Evolutionary conservation across 1,140 invertebrate species (phyloP), one percentile per base, ranked within the genome.

Genomic region (Pseudomyrmex cubaensis): DNA sequence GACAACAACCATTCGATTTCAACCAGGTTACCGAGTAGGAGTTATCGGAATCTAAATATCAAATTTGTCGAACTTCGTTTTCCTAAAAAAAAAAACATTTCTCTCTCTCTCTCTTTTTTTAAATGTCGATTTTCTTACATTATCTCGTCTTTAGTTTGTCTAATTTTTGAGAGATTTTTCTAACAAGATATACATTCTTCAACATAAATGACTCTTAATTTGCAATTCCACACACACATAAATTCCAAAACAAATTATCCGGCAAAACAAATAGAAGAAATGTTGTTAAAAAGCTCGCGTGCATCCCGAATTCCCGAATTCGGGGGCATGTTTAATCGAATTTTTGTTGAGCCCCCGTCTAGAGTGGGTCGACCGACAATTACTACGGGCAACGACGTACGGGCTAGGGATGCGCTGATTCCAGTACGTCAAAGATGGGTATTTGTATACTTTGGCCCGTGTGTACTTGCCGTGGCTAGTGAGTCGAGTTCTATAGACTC

Each of bases 401-500:
- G 82, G 72, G 73, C 62, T 74, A 78, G 74, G 59, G 83, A 61
- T 10, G 64, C 50, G 77, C 56, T 82, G 85, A 67, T 75, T 72
- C 73, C 78, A 83, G 88, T 85, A 87, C 87, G 90, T 92, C 85
- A 84, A 89, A 89, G 83, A 89, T 89, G 83, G 89, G 87, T 89
- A 92, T 93, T 91, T 91, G 91, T 92, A 91, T 92, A 90, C 91
- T 89, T 89, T 92, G 76, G 83, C 87, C 64, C 84, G 90, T 91
- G 89, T 91, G 89, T 89, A 89, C 87, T 88, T 89, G 85, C 77
- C 85, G 82, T 89, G 88, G 75, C 85, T 70, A 80, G 80, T 76
- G 54, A 82, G 54, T 83, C 67, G 78, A 83, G 78, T 85, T 85
- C 84, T 83, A 83, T 62, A 83, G 61, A 74, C 66, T 35, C 66